Base-by-base conservation (phyloP, 2,888 invertebrate genomes). In the Dusona sp. region DNA sequence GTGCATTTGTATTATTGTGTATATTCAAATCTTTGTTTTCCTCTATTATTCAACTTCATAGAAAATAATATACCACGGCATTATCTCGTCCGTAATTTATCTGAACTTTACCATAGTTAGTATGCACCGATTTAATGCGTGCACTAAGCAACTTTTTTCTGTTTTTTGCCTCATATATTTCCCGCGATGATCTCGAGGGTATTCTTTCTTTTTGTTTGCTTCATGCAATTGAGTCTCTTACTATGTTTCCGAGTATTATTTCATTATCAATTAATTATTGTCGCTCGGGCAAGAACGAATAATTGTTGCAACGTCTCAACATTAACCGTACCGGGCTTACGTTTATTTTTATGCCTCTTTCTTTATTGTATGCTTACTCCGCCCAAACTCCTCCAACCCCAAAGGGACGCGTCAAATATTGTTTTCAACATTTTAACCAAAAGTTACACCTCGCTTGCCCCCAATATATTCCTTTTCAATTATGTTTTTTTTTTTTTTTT, bases 171-270 rank as follows among this genome's bases (percentile, higher is more conserved):
- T 75, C 48, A 16, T 22, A 25, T 22, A 16, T 38, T 16, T 54
- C 38, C 13, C 64, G 57, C n/a, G 4, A 38, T 33, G 57, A 48
- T 25, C 38, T 61, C 57, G 61, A n/a, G 61, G 75, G 29, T 70
- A 54, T 78, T 16, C n/a, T n/a, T n/a, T n/a, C n/a, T 54, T 68
- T 64, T 78, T 78, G 29, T 68, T 65, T 54, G 64, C 68, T 79
- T 48, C 48, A 19, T 73, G 42, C 51, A 77, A 74, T 79, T 73
- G 65, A 83, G 38, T 80, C 88, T 86, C 79, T 88, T 88, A 88
- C 86, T 90, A 90, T 92, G 91, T 93, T 92, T 92, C 92, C 89
- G 85, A 88, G 81, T 92, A 92, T 92, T 92, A 57, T 61, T 29
- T 93, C 91, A 91, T 90, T 81, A 88, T 90, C 85, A 83, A 79